Percentiles rank a stretch among this genome's conserved stretches.
These are phyloP conservation scores for Gambusia holbrooki DNA, from an alignment of 2,113 vertebrate species.

Conservation along the genomic window DNA sequence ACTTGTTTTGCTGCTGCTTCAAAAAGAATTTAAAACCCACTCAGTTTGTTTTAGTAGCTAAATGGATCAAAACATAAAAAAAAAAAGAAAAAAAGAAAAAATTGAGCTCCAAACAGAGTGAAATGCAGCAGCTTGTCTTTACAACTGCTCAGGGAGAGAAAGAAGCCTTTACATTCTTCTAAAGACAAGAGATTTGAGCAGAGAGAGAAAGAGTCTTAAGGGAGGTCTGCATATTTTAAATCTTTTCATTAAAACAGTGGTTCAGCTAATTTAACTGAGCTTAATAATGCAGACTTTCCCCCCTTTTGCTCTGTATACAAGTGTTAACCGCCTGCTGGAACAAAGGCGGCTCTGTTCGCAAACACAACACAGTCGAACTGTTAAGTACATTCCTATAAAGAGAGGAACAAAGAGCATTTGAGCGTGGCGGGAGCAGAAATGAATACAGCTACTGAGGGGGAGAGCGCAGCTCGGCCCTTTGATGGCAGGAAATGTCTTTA, in stretches of 20 bases:
- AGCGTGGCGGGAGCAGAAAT: slow-evolving; percentile 67
- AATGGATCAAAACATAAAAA: slow-evolving; percentile 6
- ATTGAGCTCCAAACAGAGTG: slow-evolving; percentile 38
- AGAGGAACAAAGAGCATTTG: slow-evolving; percentile 76
- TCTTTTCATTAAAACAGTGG: slow-evolving; percentile 67
- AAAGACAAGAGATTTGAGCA: slow-evolving; percentile 46
- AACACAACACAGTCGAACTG: slow-evolving; percentile 75
- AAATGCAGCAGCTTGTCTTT: slow-evolving; percentile 24
- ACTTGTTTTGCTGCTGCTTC: neutral
- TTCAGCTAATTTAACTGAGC: slow-evolving; percentile 68
- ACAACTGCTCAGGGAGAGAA: slow-evolving; percentile 19
- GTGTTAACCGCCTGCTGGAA: slow-evolving; percentile 69
- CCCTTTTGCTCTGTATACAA: slow-evolving; percentile 60
- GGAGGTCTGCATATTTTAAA: slow-evolving; percentile 63
- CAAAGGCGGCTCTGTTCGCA: slow-evolving; percentile 71
- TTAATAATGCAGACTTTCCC: slow-evolving; percentile 64
- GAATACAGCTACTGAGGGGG: slow-evolving; percentile 71
- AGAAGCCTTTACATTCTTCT: slow-evolving; percentile 19
- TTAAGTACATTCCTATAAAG: slow-evolving; percentile 77
- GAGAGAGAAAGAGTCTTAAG: slow-evolving; percentile 45
- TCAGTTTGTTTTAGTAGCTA: neutral
- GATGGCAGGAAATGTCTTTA: slow-evolving; percentile 72
- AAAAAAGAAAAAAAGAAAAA: neutral
- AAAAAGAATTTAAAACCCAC: slow-evolving; percentile 21
- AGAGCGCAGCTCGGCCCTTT: slow-evolving; percentile 63